phyloP scores from a whole-genome alignment of 2,888 invertebrate genomes.

The Mimumesa dahlbomi region DNA sequence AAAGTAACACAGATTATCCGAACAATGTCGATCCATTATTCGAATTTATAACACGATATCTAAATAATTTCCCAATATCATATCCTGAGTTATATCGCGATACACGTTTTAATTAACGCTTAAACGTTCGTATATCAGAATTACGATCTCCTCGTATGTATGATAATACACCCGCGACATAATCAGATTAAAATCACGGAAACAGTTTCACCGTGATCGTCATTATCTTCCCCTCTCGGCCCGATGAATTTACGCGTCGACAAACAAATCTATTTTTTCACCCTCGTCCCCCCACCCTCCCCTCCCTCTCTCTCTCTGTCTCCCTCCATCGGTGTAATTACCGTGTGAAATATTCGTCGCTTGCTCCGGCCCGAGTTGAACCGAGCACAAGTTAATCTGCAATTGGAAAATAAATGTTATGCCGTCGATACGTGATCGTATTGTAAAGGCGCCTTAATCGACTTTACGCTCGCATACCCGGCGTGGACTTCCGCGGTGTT shows the following conservation, averaged over 20 bases:
- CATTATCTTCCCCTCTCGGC: background rate
- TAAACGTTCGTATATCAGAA: no score
- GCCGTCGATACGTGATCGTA: constrained; percentile 34
- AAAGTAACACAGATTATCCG: no score
- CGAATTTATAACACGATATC: no score
- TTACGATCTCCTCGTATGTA: no score
- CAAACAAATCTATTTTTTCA: background rate
- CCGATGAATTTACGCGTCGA: background rate
- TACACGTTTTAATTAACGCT: no score
- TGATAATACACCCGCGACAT: no score
- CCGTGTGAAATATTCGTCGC: constrained; percentile 1
- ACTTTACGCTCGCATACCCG: background rate
- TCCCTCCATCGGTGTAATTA: background rate
- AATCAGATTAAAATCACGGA: background rate
- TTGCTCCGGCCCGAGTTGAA: constrained; percentile 1
- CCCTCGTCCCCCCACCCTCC: background rate
- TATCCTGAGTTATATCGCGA: no score
- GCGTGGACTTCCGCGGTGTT: constrained; percentile 33
- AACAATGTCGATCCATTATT: no score
- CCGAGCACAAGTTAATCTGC: constrained; percentile 14
- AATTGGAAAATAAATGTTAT: constrained; percentile 8
- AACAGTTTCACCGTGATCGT: background rate
- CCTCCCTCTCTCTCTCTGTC: background rate
- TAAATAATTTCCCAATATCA: no score
- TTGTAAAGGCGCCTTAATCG: constrained; percentile 35